Conservation (phyloP, 2,113 vertebrate genomes). For the Paraplagusia blochii region DNA sequence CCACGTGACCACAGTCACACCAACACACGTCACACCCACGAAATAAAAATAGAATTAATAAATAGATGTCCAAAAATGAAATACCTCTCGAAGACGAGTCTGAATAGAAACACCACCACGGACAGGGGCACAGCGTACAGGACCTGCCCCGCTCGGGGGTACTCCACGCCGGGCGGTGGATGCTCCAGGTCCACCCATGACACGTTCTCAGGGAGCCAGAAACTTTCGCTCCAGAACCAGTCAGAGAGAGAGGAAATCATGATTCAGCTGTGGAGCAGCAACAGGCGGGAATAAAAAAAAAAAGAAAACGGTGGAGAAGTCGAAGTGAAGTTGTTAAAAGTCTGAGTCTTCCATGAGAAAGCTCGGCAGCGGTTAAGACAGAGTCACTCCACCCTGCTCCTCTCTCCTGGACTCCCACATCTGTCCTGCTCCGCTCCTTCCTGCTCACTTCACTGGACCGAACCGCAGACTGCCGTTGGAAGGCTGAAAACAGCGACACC, state of each 20-base stretch:
- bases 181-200: conserved; percentile 68
- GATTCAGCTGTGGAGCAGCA: not conserved
- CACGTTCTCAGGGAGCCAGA: conserved; percentile 72
- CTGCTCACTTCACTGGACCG: not conserved
- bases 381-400: conserved; percentile 4
- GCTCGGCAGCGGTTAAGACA: not conserved
- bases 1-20: not conserved
- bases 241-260: conserved; percentile 63
- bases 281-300: not conserved
- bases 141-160: conserved; percentile 49
- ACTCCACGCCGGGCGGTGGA: conserved; percentile 61
- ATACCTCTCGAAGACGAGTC: conserved; percentile 68
- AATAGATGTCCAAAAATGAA: not conserved
- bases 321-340: not conserved
- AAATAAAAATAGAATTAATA: not conserved
- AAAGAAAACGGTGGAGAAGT: not conserved
- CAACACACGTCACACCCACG: no score
- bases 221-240: conserved; percentile 71
- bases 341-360: conserved; percentile 12
- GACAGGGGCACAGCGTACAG: conserved; percentile 59
- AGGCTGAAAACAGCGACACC: conserved; percentile 31
- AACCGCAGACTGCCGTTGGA: conserved; percentile 22
- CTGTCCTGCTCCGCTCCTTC: conserved; percentile 14
- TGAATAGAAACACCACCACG: conserved; percentile 44
- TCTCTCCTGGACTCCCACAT: not conserved